Percentiles rank a stretch among this genome's conserved stretches.
These are phyloP conservation scores for Macaria notata DNA, from an alignment of 2,888 invertebrate genomes.

Conservation along the genomic window DNA sequence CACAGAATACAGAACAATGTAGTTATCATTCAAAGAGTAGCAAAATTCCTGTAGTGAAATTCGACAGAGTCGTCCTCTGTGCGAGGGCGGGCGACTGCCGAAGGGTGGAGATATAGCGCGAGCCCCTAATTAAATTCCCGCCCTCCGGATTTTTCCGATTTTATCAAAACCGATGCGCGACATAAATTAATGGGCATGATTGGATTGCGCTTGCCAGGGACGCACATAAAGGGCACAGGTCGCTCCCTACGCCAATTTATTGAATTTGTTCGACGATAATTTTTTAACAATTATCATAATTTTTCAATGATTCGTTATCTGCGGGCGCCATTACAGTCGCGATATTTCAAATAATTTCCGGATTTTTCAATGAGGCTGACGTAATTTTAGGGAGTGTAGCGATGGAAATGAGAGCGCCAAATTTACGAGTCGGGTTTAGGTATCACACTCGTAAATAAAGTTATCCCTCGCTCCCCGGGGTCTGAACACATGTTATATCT, in stretches of 20 bases:
- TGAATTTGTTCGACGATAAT: slow-evolving; percentile 54
- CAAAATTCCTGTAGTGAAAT: too few species aligned
- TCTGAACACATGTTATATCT: not conserved
- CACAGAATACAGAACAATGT: too few species aligned
- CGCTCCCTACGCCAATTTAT: slow-evolving; percentile 51
- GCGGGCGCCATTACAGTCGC: slow-evolving; percentile 39
- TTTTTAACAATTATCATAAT: slow-evolving; percentile 69
- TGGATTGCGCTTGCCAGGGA: slow-evolving; percentile 33
- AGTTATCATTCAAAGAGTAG: too few species aligned
- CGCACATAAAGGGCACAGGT: slow-evolving; percentile 34
- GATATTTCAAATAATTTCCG: slow-evolving; percentile 29
- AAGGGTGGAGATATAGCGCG: slow-evolving; percentile 27
- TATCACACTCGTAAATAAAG: slow-evolving; percentile 4
- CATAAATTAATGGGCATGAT: slow-evolving; percentile 58
- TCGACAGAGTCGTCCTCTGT: too few species aligned
- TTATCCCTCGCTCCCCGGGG: not conserved
- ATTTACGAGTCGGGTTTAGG: slow-evolving; percentile 7
- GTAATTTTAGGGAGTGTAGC: slow-evolving; percentile 13
- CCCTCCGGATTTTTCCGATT: slow-evolving; percentile 40
- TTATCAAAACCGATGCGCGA: slow-evolving; percentile 46
- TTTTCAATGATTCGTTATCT: slow-evolving; percentile 70
- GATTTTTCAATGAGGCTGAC: slow-evolving; percentile 25
- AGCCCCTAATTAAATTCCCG: slow-evolving; percentile 35
- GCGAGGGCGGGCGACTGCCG: slow-evolving; percentile 16
- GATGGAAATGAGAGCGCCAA: slow-evolving; percentile 16